Base-by-base conservation (phyloP, 2,888 invertebrate genomes). In the Eilema griseolum region DNA sequence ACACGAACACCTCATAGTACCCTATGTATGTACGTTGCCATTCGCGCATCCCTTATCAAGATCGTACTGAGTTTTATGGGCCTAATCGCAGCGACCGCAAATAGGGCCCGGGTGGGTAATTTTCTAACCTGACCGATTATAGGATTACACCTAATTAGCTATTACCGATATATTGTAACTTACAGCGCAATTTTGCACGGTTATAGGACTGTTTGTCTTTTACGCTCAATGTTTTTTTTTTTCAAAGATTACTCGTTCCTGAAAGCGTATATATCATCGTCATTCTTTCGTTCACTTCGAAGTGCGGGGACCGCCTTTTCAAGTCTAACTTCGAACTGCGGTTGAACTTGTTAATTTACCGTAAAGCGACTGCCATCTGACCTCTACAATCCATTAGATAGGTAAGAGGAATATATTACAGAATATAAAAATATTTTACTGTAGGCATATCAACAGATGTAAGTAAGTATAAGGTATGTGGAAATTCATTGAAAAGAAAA, bases 141-240 rank as follows among this genome's bases (percentile, higher is more conserved):
- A 85, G 94, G 95, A 94, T 94, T 94, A 92, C 91, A 81, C 86
- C 91, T 95, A 95, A 95, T 95, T 94, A 95, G 90, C 94, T 93
- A 93, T 94, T 93, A 92, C 91, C 92, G 87, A 93, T 94, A 94
- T 89, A 90, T 87, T 85, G 86, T 88, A 84, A 88, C 85, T 81
- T 82, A 81, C 83, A 79, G 85, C 86, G 86, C 84, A 86, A 88
- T 90, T 88, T 87, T 77, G 82, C 73, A 74, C 75, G 73, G 75
- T 81, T 80, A 79, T 70, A 61, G 24, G 67, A 71, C 66, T 78
- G 69, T 80, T 75, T 76, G 69, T 76, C 78, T 82, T 76, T 76
- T 46, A 64, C 60, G 63, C 46, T 24, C 20, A 7, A 20, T 7
- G 46, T 20, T 20, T 46, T 46, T 46, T 20, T 20, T 46, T 46